A percentile compares a stretch with the other conserved stretches of the same genome.
These are phyloP conservation scores for Liopterus haemorrhoidalis DNA, from an alignment of 2,888 invertebrate genomes.

Conservation along the genomic window DNA sequence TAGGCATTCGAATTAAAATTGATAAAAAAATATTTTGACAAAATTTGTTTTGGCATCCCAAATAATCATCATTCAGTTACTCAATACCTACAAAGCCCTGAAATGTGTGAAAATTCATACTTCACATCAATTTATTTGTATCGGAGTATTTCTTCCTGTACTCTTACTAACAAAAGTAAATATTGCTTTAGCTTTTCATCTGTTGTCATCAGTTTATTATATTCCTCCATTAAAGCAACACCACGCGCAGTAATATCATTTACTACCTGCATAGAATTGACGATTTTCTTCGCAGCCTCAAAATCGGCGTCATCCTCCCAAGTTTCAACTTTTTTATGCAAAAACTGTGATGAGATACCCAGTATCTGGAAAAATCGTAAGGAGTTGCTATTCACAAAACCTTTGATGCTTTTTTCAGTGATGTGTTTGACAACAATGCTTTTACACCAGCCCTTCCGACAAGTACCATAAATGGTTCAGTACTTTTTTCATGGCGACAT, in stretches of 20 bases:
- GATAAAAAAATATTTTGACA: too few species aligned
- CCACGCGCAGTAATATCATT: conserved; percentile 16
- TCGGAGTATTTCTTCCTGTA: conserved; percentile 9
- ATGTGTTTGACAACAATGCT: conserved; percentile 2
- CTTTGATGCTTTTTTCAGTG: conserved; percentile 7
- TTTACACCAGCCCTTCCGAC: neutral
- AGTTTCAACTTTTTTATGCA: conserved; percentile 1
- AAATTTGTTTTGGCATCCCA: too few species aligned
- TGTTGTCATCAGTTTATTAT: conserved; percentile 11
- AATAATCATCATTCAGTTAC: too few species aligned
- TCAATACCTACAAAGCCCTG: too few species aligned
- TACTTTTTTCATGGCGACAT: too few species aligned
- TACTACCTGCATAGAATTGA: conserved; percentile 9
- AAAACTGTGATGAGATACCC: conserved; percentile 12
- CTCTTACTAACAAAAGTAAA: conserved; percentile 12
- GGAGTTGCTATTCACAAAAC: conserved; percentile 9
- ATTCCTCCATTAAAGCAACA: conserved; percentile 14
- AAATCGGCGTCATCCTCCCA: conserved; percentile 9
- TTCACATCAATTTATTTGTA: neutral
- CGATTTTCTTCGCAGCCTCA: neutral
- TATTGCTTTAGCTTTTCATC: conserved; percentile 15
- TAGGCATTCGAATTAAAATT: too few species aligned
- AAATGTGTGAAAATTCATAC: too few species aligned
- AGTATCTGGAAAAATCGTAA: conserved; percentile 10
- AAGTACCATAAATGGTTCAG: too few species aligned